Conservation (phyloP, 2,113 vertebrate species). For the Toxostoma redivivum region DNA sequence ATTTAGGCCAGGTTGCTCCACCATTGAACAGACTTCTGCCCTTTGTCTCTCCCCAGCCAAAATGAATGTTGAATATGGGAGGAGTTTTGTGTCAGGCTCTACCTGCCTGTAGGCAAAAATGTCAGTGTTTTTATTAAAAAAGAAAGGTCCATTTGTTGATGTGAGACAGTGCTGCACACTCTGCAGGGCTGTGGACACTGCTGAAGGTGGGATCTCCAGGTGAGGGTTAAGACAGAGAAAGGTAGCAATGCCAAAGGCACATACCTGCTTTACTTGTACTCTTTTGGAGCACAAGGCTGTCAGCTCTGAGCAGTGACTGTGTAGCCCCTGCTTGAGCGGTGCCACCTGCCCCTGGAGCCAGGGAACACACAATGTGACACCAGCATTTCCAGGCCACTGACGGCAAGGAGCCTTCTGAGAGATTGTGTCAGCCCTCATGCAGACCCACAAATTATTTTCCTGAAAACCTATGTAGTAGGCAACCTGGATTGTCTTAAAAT, state of each 20-base stretch:
- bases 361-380: accelerated
- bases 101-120: background rate
- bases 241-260: background rate
- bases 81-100: background rate
- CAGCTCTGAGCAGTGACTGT: background rate
- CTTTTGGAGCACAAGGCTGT: background rate
- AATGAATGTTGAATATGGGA: background rate
- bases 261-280: background rate
- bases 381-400: background rate
- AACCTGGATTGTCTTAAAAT: background rate
- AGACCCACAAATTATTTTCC: background rate
- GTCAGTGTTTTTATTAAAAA: background rate
- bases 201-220: background rate
- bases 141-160: background rate
- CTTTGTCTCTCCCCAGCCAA: background rate
- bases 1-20: background rate
- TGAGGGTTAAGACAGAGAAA: background rate
- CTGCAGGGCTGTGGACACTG: background rate
- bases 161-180: accelerated
- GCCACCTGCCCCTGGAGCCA: background rate
- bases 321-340: accelerated
- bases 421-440: accelerated
- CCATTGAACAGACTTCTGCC: background rate
- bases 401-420: background rate
- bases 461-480: background rate